phyloP scores from a whole-genome alignment of 2,113 vertebrate species.

The Martes martes region DNA sequence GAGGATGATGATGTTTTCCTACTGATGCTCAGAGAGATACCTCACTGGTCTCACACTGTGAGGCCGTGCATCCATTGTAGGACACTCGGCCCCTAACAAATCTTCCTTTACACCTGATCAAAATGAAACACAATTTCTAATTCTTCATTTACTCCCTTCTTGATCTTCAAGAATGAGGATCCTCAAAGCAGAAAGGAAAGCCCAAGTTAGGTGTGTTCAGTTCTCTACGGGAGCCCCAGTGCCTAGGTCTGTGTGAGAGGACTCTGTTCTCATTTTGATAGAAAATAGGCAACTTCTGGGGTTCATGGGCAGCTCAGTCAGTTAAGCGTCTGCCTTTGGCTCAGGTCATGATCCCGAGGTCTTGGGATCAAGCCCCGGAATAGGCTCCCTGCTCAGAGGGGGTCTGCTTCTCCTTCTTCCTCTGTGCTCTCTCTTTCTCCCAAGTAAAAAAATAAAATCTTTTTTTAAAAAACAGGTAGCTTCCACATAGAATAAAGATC shows the following conservation, averaged over 20 bases:
- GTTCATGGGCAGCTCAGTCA: not conserved
- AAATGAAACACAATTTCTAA: not conserved
- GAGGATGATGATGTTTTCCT: not conserved
- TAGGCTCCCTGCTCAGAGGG: not conserved
- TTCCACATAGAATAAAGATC: not conserved
- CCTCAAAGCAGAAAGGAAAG: not conserved
- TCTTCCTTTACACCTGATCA: not conserved
- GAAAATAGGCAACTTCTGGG: not conserved
- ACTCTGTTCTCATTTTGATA: not conserved
- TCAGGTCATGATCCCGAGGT: not conserved
- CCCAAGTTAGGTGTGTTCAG: not conserved
- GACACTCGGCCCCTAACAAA: not conserved
- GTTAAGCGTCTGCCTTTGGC: not conserved
- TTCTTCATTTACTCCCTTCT: not conserved
- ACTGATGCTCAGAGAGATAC: not conserved
- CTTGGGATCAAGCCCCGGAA: not conserved
- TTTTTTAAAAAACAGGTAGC: too few species aligned
- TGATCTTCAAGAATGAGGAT: not conserved
- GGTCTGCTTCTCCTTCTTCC: not conserved
- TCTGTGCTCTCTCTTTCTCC: not conserved
- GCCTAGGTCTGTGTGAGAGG: not conserved
- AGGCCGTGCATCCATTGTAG: rapidly evolving
- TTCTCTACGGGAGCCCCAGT: not conserved
- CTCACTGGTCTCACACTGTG: not conserved
- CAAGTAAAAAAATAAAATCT: not conserved